Evolutionary conservation across 2,113 vertebrate genomes (phyloP).

Genomic region (Naja naja): DNA sequence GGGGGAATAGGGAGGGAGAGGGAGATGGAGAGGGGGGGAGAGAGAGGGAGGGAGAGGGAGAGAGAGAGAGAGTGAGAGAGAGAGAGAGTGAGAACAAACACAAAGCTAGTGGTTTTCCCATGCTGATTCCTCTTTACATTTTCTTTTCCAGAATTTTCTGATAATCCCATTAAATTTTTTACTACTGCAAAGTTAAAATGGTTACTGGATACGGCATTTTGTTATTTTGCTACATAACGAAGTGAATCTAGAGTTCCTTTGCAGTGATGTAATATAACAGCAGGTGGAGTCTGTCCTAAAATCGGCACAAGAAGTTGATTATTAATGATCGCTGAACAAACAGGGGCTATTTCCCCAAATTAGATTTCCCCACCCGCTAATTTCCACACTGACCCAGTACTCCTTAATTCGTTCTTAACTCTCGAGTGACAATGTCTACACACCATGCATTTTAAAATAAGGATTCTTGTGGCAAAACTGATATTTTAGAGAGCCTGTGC

Average conservation of each 20-base stretch:
- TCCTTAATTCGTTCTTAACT: not conserved
- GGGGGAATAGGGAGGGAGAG: no score
- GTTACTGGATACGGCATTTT: not conserved
- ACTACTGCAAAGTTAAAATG: not conserved
- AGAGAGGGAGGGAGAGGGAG: no score
- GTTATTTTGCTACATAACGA: not conserved
- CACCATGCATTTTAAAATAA: not conserved
- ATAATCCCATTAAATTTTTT: not conserved
- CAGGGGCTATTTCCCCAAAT: not conserved
- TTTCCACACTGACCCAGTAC: not conserved
- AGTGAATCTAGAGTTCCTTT: not conserved
- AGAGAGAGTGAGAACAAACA: not conserved
- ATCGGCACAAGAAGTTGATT: not conserved
- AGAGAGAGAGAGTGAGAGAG: no score
- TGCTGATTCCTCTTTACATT: not conserved
- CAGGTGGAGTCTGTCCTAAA: not conserved
- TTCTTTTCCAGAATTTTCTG: conserved; percentile 15
- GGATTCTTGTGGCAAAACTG: not conserved
- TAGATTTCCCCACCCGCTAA: not conserved
- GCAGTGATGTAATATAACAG: not conserved
- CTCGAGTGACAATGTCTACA: not conserved
- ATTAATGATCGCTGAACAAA: not conserved
- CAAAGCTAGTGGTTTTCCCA: not conserved
- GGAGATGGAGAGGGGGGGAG: no score
- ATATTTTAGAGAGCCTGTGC: no score